Percentiles rank a stretch among this genome's conserved stretches.
phyloP scores from a whole-genome alignment of 2,888 invertebrate genomes.

The Scelioninae gen. 2 region DNA sequence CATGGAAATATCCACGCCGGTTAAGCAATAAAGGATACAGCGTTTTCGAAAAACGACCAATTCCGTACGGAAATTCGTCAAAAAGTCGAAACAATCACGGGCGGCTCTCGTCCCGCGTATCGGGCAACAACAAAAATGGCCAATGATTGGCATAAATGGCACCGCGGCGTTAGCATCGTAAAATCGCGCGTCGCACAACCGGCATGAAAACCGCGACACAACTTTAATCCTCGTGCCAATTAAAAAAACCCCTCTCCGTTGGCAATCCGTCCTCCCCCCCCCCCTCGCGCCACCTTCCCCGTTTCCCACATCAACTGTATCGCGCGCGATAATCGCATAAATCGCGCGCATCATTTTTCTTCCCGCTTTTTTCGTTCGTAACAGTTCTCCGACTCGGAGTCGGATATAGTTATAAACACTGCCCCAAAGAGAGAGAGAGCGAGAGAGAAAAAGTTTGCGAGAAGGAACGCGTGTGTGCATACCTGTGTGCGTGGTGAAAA shows the following conservation, averaged over 20 bases:
- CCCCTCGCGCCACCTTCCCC: not conserved
- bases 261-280: not conserved
- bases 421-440: slow-evolving; percentile 1
- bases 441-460: slow-evolving; percentile 3
- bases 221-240: slow-evolving; percentile 26
- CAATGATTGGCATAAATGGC: too few relatives aligned
- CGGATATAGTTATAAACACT: slow-evolving; percentile 28
- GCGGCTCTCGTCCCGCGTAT: too few relatives aligned
- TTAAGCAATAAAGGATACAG: too few relatives aligned
- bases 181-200: not conserved
- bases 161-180: too few relatives aligned
- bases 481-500: too few relatives aligned
- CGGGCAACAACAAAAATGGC: too few relatives aligned
- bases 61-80: too few relatives aligned
- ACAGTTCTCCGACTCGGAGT: slow-evolving; percentile 27
- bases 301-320: slow-evolving; percentile 35
- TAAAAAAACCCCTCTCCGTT: slow-evolving; percentile 10
- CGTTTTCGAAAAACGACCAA: too few relatives aligned
- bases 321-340: slow-evolving; percentile 46
- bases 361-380: slow-evolving; percentile 39
- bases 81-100: too few relatives aligned
- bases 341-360: slow-evolving; percentile 41
- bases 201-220: not conserved
- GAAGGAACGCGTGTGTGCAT: too few relatives aligned
- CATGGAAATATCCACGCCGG: too few relatives aligned